These are phyloP conservation scores for Ladona fulva DNA, from an alignment of 1,140 invertebrate genomes.

Conservation along the genomic window DNA sequence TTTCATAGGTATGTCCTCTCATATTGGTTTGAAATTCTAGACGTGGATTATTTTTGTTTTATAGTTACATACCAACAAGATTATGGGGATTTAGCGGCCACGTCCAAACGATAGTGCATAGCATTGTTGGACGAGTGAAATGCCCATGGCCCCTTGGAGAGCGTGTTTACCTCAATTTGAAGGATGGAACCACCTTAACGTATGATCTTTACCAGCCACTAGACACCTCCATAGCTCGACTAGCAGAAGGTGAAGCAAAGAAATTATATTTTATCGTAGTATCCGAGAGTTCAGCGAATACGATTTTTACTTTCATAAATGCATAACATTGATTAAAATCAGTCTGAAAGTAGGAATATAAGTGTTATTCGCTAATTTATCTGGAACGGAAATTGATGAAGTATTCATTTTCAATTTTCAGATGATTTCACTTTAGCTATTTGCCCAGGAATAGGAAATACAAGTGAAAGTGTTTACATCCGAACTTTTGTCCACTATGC, in stretches of 20 bases:
- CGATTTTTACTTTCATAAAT: no score
- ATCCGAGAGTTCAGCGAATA: no score
- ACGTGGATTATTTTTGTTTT: conserved; percentile 30
- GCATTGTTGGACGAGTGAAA: conserved; percentile 73
- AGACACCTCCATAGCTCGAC: conserved; percentile 36
- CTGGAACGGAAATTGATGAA: no score
- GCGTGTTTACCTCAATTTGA: conserved; percentile 57
- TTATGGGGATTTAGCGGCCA: conserved; percentile 92
- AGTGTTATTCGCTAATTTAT: no score
- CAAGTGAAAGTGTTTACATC: conserved; percentile 86
- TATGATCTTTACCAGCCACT: conserved; percentile 86
- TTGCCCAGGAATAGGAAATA: conserved; percentile 88
- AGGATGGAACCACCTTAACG: conserved; percentile 79
- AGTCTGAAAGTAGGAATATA: no score
- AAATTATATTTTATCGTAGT: no score
- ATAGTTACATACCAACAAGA: conserved; percentile 78
- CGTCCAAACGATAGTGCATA: conserved; percentile 84
- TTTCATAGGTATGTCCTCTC: no score
- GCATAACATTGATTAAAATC: no score
- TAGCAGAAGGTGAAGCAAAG: conserved; percentile 9
- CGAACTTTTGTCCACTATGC: conserved; percentile 84
- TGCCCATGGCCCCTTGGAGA: conserved; percentile 79
- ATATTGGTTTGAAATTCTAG: no score
- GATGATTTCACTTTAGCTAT: conserved; percentile 82
- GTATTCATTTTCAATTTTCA: conserved; percentile 35